These are phyloP conservation scores for Neuroscelio doddi DNA, from an alignment of 2,888 invertebrate species.

Conservation along the genomic window DNA sequence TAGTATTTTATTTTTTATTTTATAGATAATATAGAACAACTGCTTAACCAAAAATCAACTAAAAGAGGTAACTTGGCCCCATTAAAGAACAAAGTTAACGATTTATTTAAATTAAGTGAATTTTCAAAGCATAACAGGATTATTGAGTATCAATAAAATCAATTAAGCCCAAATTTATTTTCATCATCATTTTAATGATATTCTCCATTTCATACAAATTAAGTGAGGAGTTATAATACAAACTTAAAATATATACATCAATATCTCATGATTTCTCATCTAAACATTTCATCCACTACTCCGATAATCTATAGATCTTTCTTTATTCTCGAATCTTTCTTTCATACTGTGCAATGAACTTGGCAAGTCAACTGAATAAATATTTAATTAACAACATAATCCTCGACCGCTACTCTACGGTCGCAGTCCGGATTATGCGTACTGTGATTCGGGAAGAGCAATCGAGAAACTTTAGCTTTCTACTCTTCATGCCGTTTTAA, in stretches of 20 bases:
- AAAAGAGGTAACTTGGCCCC: too few relatives aligned
- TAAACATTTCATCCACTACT: slow-evolving; percentile 65
- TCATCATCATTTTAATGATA: slow-evolving; percentile 69
- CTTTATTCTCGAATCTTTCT: slow-evolving; percentile 53
- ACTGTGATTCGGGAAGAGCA: slow-evolving; percentile 52
- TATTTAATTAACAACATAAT: slow-evolving; percentile 53
- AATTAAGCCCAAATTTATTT: slow-evolving; percentile 26
- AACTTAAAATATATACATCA: slow-evolving; percentile 71
- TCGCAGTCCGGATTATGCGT: slow-evolving; percentile 42
- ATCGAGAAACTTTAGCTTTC: slow-evolving; percentile 39
- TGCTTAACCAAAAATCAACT: not conserved
- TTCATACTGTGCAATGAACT: slow-evolving; percentile 64
- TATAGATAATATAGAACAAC: not conserved
- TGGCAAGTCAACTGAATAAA: slow-evolving; percentile 67
- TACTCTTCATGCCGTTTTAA: slow-evolving; percentile 3
- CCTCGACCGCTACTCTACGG: slow-evolving; percentile 32
- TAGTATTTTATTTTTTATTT: too few relatives aligned
- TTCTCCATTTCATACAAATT: slow-evolving; percentile 70
- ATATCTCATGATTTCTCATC: slow-evolving; percentile 66
- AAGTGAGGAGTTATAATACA: slow-evolving; percentile 70
- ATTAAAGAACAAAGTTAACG: too few relatives aligned
- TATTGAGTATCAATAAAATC: not conserved
- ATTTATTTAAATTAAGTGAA: too few relatives aligned
- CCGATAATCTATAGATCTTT: slow-evolving; percentile 61
- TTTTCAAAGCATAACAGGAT: not conserved